phyloP scores from a whole-genome alignment of 1,140 invertebrate species.

The Bombyx mandarina region DNA sequence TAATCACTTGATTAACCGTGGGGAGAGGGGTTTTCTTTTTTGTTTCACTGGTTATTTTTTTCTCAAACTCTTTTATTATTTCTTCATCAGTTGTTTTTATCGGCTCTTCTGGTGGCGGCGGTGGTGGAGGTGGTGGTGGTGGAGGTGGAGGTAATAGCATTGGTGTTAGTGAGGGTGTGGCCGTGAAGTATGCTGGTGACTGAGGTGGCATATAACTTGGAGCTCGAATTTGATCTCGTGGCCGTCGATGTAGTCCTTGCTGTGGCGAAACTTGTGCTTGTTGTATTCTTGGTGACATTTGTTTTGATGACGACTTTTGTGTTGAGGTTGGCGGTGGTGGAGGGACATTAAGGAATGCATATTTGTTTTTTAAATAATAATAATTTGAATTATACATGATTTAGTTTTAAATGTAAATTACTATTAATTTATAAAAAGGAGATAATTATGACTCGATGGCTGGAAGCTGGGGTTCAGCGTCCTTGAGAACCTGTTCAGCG shows the following conservation, averaged over 20 bases:
- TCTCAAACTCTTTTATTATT: constrained; percentile 42
- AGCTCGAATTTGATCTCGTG: no score
- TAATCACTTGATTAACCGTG: constrained; percentile 6
- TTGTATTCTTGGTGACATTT: constrained; percentile 23
- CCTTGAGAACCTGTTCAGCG: constrained; percentile 78
- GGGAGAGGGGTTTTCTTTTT: constrained; percentile 12
- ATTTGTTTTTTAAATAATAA: constrained; percentile 38
- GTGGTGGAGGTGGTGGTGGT: constrained; percentile 24
- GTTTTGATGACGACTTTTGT: constrained; percentile 9
- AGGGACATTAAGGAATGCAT: constrained; percentile 45
- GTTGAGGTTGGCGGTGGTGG: constrained; percentile 7
- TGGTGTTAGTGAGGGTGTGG: no score
- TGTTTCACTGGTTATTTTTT: constrained; percentile 4
- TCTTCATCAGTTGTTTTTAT: constrained; percentile 28
- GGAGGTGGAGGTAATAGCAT: not conserved
- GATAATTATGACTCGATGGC: constrained; percentile 25
- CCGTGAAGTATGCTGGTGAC: no score
- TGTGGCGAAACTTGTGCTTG: constrained; percentile 1
- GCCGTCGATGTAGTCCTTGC: no score
- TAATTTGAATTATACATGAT: constrained; percentile 58
- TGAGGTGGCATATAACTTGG: no score
- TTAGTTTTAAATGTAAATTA: constrained; percentile 28
- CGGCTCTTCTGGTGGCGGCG: constrained; percentile 5
- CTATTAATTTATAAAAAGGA: no score
- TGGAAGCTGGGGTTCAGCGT: constrained; percentile 77